Percentiles rank a stretch among this genome's conserved stretches.
Evolutionary conservation across 2,797 vertebrate genomes (phyloP).

Genomic region (Semaprochilodus insignis): DNA sequence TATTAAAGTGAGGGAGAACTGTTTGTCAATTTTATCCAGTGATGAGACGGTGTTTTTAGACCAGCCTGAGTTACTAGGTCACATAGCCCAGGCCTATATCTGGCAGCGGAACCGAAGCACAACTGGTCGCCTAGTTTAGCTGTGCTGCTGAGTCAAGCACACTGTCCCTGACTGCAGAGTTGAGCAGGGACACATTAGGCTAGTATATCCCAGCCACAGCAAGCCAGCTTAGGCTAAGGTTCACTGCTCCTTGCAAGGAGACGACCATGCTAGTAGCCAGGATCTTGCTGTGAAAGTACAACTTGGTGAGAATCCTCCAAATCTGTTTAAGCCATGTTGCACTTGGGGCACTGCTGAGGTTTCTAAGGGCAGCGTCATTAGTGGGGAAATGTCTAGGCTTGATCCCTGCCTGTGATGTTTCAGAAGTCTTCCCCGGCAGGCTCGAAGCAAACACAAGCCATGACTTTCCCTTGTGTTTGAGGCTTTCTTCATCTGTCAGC

Average conservation of each 20-base stretch:
- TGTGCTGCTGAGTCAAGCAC: conserved; percentile 44
- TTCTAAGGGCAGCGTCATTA: conserved; percentile 41
- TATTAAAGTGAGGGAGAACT: background rate
- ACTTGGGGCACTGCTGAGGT: background rate
- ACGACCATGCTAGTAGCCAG: background rate
- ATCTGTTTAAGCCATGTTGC: background rate
- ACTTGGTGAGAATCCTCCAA: background rate
- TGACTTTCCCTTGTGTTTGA: conserved; percentile 22
- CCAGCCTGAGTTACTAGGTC: conserved; percentile 42
- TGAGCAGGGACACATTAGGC: conserved; percentile 17
- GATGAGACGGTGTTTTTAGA: conserved; percentile 21
- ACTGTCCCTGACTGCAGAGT: conserved; percentile 1
- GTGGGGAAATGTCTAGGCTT: conserved; percentile 29
- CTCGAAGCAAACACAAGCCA: conserved; percentile 14
- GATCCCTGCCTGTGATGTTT: conserved; percentile 35
- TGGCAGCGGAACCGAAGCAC: conserved; percentile 13
- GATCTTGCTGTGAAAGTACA: background rate
- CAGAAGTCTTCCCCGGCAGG: conserved; percentile 5
- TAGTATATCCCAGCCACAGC: background rate
- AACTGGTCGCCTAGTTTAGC: conserved; percentile 31
- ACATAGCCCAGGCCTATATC: conserved; percentile 23
- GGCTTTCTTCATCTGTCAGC: conserved; percentile 33
- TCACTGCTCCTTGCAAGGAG: background rate
- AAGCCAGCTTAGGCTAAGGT: too few relatives aligned
- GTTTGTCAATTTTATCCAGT: background rate